Base-by-base conservation (phyloP, 2,113 vertebrate genomes). In the Eira barbara region DNA sequence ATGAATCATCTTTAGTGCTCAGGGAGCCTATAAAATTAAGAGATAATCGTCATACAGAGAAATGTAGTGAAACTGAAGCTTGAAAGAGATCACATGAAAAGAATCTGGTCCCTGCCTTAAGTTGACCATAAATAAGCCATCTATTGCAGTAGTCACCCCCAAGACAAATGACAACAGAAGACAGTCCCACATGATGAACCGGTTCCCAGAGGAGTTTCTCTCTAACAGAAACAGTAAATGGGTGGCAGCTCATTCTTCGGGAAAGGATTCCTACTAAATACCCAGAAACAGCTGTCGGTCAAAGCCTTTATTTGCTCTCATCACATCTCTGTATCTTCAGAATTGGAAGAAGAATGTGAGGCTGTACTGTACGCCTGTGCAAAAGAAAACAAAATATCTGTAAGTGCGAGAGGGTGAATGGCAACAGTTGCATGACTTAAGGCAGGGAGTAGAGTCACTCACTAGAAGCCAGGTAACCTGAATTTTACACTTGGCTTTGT, bases 261-360 rank as follows among this genome's bases (percentile, higher is more conserved):
- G 52, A 89, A 74, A 69, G 63, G 57, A 25, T 47, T 63, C 59
- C 47, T 36, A 2, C 67, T 91, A 80, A 90, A 84, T 61, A 76
- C 67, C 79, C 85, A 71, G 89, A 95, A 84, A 90, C 74, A 52
- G 69, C 21, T 10, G 1, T 25, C 84, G 39, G 83, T 80, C 94
- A 76, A 18, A 67, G 52, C 61, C 76, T 7, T 11, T 7, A 8
- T 23, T 86, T 87, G 34, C 69, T 93, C 61, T 96, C 36, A 14
- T 99, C 96, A 99, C 91, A 99, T 57, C 89, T 74, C 81, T 0
- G 98, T 99, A 59, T 99, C 98, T 6, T 99, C 98, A 0, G 99
- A 98, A 67, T 20, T 93, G 69, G 98, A 98, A 95, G 99, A 99
- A 59, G 98, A 98, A 12, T 84, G 49, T 0, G 97, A 98, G 55